Base-by-base conservation (phyloP, 2,113 vertebrate genomes). In the Cryptomyrus ogoouensis region DNA sequence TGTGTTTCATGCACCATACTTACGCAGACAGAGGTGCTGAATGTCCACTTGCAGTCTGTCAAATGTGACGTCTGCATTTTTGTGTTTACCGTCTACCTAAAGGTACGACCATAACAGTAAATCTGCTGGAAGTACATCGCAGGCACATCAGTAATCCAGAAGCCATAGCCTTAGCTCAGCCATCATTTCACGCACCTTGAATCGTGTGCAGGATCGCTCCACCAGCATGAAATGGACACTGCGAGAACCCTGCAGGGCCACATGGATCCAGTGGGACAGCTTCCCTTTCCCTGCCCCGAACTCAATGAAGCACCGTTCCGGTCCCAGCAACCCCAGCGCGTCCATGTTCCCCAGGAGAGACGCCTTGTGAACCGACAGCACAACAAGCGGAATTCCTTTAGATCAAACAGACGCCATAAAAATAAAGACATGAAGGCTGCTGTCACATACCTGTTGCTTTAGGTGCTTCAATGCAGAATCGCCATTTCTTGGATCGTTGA, bases 41-140 rank as follows among this genome's bases (percentile, higher is more conserved):
- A 99, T 99, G 93, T 99, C 98, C 87, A 99, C 96, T 90, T 97
- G 98, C 94, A 99, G 97, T 91, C 98, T 96, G 92, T 98, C 96
- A 94, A 99, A 98, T 27, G 94, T 0, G 15, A 95, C 96, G 35
- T 95, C 94, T 89, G 88, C 92, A 52, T 94, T 96, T 92, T 94
- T 96, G 92, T 99, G 97, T 94, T 99, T 99, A 86, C 98, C 98
- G 90, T 99, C 98, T 87, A 99, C 98, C 98, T 99, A 93, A 89
- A 93, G 56, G 84, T 52, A 88, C 15, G 42, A 84, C 19, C 21
- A 44, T n/a, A 24, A 66, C 44, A 44, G 47, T n/a, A 58, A 44
- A 35, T 42, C 50, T 27, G 39, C 27, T 27, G 44, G 66, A 89
- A 52, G 47, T 52, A 80, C 27, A 2, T 3, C 6, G 21, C 89